A percentile compares a stretch with the other conserved stretches of the same genome.
Conservation (phyloP, 1,140 invertebrate species). For the Lycorma delicatula region DNA sequence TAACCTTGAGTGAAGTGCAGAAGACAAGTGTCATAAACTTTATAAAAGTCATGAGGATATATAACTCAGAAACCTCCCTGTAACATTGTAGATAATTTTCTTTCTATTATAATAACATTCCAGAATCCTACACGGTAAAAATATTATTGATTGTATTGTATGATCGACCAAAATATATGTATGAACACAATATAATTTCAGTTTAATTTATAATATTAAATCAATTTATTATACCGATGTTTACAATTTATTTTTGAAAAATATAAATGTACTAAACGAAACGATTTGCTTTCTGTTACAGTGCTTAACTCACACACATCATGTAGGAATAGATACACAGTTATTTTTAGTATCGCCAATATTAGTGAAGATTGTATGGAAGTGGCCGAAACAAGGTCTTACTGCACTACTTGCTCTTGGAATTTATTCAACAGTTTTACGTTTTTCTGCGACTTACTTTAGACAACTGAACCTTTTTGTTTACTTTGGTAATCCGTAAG, state of each 20-base stretch:
- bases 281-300: constrained; percentile 41
- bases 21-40: too few relatives aligned
- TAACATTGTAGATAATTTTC: too few relatives aligned
- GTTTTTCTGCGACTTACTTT: constrained; percentile 54
- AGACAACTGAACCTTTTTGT: constrained; percentile 59
- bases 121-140: too few relatives aligned
- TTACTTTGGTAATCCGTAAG: constrained; percentile 65
- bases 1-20: too few relatives aligned
- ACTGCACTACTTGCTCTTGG: constrained; percentile 43
- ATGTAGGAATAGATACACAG: constrained; percentile 73
- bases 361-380: constrained; percentile 56
- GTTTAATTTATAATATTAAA: neutral
- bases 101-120: too few relatives aligned
- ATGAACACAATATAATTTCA: too few relatives aligned
- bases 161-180: too few relatives aligned
- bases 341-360: constrained; percentile 60
- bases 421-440: constrained; percentile 48
- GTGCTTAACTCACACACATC: constrained; percentile 59
- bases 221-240: neutral
- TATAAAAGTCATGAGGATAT: too few relatives aligned
- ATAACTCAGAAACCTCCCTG: too few relatives aligned
- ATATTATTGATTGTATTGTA: too few relatives aligned
- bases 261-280: neutral
- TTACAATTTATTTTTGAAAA: constrained; percentile 2
- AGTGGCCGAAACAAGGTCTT: constrained; percentile 48